Conservation (phyloP, 2,113 vertebrate genomes). For the Nasalis larvatus region DNA sequence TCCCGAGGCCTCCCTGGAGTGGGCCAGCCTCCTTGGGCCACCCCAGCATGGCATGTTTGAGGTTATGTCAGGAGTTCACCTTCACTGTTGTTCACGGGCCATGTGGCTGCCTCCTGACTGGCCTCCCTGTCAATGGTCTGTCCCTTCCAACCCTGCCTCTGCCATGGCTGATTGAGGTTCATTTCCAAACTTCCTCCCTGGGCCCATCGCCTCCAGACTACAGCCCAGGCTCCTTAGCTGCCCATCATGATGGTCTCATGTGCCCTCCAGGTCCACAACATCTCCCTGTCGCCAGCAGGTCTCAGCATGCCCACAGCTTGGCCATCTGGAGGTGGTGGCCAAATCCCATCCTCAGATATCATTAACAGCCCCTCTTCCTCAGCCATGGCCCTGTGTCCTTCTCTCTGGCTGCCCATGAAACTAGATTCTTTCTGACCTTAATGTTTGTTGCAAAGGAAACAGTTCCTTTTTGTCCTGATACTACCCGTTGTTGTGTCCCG, state of each 20-base stretch:
- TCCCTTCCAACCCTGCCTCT: background rate
- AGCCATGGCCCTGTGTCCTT: background rate
- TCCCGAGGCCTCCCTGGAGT: background rate
- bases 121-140: background rate
- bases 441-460: background rate
- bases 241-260: fast-evolving
- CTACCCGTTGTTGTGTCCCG: fast-evolving
- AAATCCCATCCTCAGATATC: background rate
- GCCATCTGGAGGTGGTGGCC: background rate
- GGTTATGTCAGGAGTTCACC: fast-evolving
- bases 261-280: background rate
- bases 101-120: background rate
- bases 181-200: background rate
- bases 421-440: background rate
- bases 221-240: background rate
- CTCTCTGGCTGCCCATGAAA: background rate
- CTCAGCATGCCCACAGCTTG: background rate
- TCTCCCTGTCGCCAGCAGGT: background rate
- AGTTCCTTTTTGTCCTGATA: background rate
- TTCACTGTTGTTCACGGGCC: fast-evolving
- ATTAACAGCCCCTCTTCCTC: background rate
- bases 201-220: background rate
- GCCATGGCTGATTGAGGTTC: background rate
- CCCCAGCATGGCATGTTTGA: background rate
- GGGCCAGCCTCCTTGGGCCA: background rate